Percentiles rank a stretch among this genome's conserved stretches.
Conservation (phyloP, 1,140 invertebrate species). For the Zaprionus nigranus region DNA sequence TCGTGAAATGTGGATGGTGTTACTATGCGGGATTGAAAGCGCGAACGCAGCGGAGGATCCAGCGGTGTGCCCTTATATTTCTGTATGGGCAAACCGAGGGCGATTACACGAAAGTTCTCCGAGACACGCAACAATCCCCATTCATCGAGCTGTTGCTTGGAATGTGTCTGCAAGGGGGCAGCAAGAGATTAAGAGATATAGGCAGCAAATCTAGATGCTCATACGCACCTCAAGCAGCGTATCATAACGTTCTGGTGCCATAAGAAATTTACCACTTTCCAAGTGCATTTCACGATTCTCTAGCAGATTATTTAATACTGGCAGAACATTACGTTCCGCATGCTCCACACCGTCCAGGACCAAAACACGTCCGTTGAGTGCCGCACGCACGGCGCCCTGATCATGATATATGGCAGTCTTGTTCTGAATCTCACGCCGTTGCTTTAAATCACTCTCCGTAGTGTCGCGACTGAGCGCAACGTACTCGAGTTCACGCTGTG, state of each 20-base stretch:
- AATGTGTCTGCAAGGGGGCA: constrained; percentile 86
- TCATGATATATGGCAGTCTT: constrained; percentile 97
- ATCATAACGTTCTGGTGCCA: constrained; percentile 95
- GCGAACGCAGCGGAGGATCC: constrained; percentile 96
- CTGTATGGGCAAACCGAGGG: constrained; percentile 95
- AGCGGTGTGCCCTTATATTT: constrained; percentile 95
- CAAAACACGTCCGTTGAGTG: constrained; percentile 93
- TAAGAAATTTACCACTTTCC: constrained; percentile 97
- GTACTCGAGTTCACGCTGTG: constrained; percentile 95
- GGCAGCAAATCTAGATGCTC: not conserved
- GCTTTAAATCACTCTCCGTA: constrained; percentile 98
- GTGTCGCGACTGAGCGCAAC: constrained; percentile 97
- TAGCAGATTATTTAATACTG: constrained; percentile 98
- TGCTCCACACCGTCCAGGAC: constrained; percentile 99
- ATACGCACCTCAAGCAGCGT: constrained; percentile 91
- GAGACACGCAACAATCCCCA: constrained; percentile 95
- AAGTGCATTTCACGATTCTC: constrained; percentile 99
- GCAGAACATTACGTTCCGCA: constrained; percentile 97
- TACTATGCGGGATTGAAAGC: constrained; percentile 97
- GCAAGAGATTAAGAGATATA: not conserved
- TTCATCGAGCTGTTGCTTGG: constrained; percentile 88
- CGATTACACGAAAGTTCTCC: constrained; percentile 96
- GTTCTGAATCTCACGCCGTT: constrained; percentile 94
- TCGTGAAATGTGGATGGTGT: constrained; percentile 87
- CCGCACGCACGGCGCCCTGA: constrained; percentile 97